Conservation (phyloP, 2,113 vertebrate species). For the crab-eating macaque (Macaca fascicularis) region T2T-MFA8v1.1 NC_088379.1:59086501-59087000, state of each 20-base stretch:
- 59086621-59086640: background rate
- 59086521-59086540: background rate
- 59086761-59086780: background rate
- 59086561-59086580: background rate
- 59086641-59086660: background rate
- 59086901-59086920: constrained; percentile 34
- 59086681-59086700: background rate
- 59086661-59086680: background rate
- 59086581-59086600: background rate
- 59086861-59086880: background rate
- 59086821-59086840: background rate
- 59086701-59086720: background rate
- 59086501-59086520: background rate
- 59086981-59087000: constrained; percentile 36
- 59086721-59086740: background rate
- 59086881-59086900: background rate
- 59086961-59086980: background rate
- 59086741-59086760: background rate
- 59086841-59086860: background rate
- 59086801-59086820: background rate
- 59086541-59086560: background rate
- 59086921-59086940: background rate
- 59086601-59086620: background rate
- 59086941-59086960: background rate
- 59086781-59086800: background rate